Conservation (phyloP, 2,797 vertebrate species). For the Lepus townsendii region DNA sequence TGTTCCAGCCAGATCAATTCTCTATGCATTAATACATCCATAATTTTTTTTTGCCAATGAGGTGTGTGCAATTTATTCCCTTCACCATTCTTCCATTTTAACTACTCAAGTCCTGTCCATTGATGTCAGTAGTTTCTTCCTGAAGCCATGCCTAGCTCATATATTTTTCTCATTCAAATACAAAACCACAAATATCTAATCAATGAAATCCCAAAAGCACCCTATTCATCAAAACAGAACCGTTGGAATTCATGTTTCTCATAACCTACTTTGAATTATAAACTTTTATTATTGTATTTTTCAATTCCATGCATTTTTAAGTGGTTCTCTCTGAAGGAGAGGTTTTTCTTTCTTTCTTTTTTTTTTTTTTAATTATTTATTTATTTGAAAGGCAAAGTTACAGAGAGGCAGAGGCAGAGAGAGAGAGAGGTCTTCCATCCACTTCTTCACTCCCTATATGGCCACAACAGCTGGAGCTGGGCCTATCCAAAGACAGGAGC, state of each 20-base stretch:
- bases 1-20: background rate
- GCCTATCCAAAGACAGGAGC: too few species aligned
- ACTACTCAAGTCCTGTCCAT: background rate
- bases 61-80: background rate
- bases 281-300: background rate
- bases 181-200: conserved; percentile 28
- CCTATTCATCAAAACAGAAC: background rate
- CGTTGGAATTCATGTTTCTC: background rate
- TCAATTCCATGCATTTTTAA: background rate
- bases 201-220: background rate
- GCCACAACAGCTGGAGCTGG: too few species aligned
- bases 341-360: too few species aligned
- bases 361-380: too few species aligned
- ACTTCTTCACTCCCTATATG: too few species aligned
- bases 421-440: too few species aligned
- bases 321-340: too few species aligned
- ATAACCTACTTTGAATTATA: background rate
- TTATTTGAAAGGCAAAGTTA: too few species aligned
- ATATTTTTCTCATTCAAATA: background rate
- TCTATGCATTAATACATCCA: background rate
- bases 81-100: background rate
- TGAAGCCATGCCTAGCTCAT: background rate
- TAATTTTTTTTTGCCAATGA: background rate
- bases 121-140: background rate
- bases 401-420: too few species aligned